Percentiles rank a stretch among this genome's conserved stretches.
Evolutionary conservation across 2,888 invertebrate species (phyloP).

Genomic region (Corbicula japonica): DNA sequence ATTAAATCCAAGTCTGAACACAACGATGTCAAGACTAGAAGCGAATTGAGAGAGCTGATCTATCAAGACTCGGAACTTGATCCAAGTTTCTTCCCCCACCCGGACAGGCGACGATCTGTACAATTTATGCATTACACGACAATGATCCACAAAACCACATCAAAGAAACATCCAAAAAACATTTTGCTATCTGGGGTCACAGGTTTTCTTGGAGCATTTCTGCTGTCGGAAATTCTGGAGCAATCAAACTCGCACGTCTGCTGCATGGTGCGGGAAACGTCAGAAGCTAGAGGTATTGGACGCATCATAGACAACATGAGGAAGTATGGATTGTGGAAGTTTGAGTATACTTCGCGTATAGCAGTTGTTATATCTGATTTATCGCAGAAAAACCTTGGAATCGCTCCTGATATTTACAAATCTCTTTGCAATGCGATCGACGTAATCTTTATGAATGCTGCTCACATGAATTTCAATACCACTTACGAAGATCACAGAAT

Average conservation of each 20-base stretch:
- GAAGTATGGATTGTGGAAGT: conserved; percentile 74
- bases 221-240: conserved; percentile 71
- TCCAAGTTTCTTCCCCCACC: conserved; percentile 40
- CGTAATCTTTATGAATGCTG: conserved; percentile 75
- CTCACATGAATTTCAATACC: conserved; percentile 76
- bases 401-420: conserved; percentile 71
- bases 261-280: conserved; percentile 76
- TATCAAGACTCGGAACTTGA: conserved; percentile 67
- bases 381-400: conserved; percentile 70
- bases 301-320: conserved; percentile 73
- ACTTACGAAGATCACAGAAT: conserved; percentile 71
- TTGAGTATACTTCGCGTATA: conserved; percentile 67
- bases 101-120: conserved; percentile 58
- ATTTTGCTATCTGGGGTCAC: conserved; percentile 75
- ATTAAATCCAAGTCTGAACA: conserved; percentile 47
- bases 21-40: conserved; percentile 33
- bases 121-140: conserved; percentile 57
- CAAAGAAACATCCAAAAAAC: conserved; percentile 63
- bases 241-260: conserved; percentile 71
- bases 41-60: conserved; percentile 65
- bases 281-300: conserved; percentile 69
- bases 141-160: conserved; percentile 37
- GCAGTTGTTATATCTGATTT: conserved; percentile 75
- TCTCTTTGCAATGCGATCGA: conserved; percentile 69
- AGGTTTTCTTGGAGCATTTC: conserved; percentile 75